Base-by-base conservation (phyloP, 2,888 invertebrate species). In the Meteorus colon region DNA sequence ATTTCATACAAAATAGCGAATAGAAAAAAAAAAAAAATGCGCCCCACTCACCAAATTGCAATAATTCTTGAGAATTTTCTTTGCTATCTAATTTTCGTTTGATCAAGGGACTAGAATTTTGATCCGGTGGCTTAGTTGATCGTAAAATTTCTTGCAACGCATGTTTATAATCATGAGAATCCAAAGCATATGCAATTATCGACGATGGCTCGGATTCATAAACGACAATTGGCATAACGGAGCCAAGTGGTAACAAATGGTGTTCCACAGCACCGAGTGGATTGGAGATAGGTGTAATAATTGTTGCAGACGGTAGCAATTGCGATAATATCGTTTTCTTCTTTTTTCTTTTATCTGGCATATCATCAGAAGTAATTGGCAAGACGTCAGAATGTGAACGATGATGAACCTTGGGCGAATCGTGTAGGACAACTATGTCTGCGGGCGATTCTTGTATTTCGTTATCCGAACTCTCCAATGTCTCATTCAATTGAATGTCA, bases 201-300 rank as follows among this genome's bases (percentile, higher is more conserved):
- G 96, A 96, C 80, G 96, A 95, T 0, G 95, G 94, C 88, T 97
- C 96, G 59, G 92, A 92, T 86, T 96, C 96, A 82, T 94, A 94
- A 0, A 97, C 94, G 1, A 95, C 91, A n/a, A 95, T 90, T 0
- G 94, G 93, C n/a, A 93, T 90, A 10, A 86, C 85, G 0, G 89
- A 88, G 14, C 94, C 93, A 24, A 91, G 84, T 0, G 94, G 93
- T 29, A 95, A 87, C 5, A 93, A 90, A 83, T 94, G 92, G 89
- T 96, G 96, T 85, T 96, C 96, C 79, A 93, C 92, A 0, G 91
- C 82, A 16, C 92, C 90, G 83, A 95, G 92, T 1, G 95, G 94
- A 78, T 92, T 92, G 88, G 92, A 87, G 77, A 92, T 89, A 19
- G 89, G 83, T 82, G 89, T 90, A 1, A 84, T 84, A 5, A 83